phyloP scores from a whole-genome alignment of 1,140 invertebrate species.

The Ooceraea biroi region DNA sequence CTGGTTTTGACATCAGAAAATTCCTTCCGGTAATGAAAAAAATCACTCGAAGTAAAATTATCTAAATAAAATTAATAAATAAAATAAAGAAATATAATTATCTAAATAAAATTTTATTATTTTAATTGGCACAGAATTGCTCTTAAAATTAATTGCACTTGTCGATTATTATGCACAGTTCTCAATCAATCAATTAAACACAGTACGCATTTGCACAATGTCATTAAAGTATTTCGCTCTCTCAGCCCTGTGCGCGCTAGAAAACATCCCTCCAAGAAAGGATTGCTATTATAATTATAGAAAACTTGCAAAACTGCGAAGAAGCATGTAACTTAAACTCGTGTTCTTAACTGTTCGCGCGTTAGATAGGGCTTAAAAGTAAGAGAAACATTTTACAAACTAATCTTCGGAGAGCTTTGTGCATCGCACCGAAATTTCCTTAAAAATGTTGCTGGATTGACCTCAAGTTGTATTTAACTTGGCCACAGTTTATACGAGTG shows the following conservation, averaged over 20 bases:
- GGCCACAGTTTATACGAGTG: constrained; percentile 84
- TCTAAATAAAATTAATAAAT: background rate
- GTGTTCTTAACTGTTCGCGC: constrained; percentile 37
- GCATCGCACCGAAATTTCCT: constrained; percentile 18
- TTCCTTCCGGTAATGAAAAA: constrained; percentile 89
- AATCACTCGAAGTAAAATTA: background rate
- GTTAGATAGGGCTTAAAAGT: constrained; percentile 54
- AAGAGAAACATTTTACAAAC: constrained; percentile 40
- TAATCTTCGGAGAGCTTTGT: constrained; percentile 49
- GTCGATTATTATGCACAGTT: background rate
- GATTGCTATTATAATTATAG: constrained; percentile 28
- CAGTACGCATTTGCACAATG: background rate
- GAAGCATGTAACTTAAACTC: constrained; percentile 8
- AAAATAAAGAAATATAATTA: background rate
- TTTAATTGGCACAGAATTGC: background rate
- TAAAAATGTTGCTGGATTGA: constrained; percentile 48
- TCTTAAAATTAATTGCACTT: background rate
- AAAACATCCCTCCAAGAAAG: background rate
- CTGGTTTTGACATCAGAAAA: constrained; percentile 94
- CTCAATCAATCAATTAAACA: background rate
- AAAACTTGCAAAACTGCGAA: constrained; percentile 5
- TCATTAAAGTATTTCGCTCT: background rate
- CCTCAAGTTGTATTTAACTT: constrained; percentile 29
- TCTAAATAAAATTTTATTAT: constrained; percentile 1
- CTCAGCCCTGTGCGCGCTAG: background rate